Evolutionary conservation across 1,140 invertebrate species (phyloP), one percentile per base, ranked within the genome.

Genomic region (Cardiocondyla obscurior): DNA sequence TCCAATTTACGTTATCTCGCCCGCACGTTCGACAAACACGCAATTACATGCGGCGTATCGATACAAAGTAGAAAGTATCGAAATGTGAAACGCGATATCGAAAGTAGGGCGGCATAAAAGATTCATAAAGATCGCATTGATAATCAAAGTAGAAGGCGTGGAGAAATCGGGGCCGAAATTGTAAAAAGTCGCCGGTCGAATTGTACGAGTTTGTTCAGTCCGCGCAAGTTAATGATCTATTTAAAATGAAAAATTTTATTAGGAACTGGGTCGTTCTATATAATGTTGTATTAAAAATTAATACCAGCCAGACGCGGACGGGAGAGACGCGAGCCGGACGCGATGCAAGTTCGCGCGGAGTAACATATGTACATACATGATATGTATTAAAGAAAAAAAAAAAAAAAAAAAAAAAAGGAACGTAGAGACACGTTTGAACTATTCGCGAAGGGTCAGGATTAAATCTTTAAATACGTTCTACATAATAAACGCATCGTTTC

Each of bases 401-500:
- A n/a, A n/a, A n/a, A n/a, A n/a, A n/a, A n/a, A n/a, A 79, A 53
- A n/a, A 51, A 42, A 46, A 62, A 33, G 28, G 46, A 14, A 25
- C 12, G n/a, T 12, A 10, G 1, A 28, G 30, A 51, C 1, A 0
- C 25, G 28, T 33, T 14, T 19, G 19, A 28, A 53, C 12, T 22
- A 65, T 65, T 51, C 8, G 10, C 22, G 33, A 69, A 28, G 46
- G 62, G 33, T 79, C 46, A 69, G 22, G 16, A 53, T 28, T 79
- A 42, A 53, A 79, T 79, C 25, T 79, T 79, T 67, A 42, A 79
- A 53, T 14, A 30, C 33, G 22, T 44, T 28, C 33, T 69, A n/a
- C 46, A 39, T 53, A 19, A 67, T 33, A 33, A 22, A 77, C 22
- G 22, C 7, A 10, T 22, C 39, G 22, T 30, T n/a, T n/a, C n/a